Evolutionary conservation across 1,140 invertebrate genomes (phyloP).

Genomic region (Drosophila novamexicana): DNA sequence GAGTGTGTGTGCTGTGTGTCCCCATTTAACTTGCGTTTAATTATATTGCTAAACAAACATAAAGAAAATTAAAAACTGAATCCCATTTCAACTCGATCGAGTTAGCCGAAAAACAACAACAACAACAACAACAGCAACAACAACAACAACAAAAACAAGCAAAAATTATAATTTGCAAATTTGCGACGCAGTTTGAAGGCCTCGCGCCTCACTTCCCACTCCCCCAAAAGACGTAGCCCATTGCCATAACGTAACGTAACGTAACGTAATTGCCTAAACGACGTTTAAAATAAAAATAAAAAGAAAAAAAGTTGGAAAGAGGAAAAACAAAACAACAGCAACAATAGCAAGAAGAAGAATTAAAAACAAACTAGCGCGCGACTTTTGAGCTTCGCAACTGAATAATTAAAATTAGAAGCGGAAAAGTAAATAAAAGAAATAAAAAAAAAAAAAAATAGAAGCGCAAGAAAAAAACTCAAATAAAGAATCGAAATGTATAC

Average conservation of each 20-base stretch:
- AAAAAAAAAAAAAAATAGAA: slow-evolving; percentile 38
- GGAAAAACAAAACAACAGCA: slow-evolving; percentile 29
- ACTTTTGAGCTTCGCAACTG: slow-evolving; percentile 80
- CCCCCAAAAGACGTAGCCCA: slow-evolving; percentile 29
- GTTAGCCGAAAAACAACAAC: slow-evolving; percentile 39
- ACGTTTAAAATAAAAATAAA: slow-evolving; percentile 37
- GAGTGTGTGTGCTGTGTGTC: slow-evolving; percentile 28
- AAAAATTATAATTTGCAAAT: slow-evolving; percentile 59
- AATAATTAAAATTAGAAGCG: slow-evolving; percentile 83
- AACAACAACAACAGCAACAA: slow-evolving; percentile 31
- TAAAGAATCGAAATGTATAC: slow-evolving; percentile 64
- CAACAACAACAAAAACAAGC: slow-evolving; percentile 14
- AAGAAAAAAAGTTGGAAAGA: slow-evolving; percentile 25
- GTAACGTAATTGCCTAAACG: slow-evolving; percentile 58
- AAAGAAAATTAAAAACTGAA: slow-evolving; percentile 35
- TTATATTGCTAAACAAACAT: slow-evolving; percentile 62
- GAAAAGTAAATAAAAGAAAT: slow-evolving; percentile 72
- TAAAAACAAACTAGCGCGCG: slow-evolving; percentile 69
- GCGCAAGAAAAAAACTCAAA: slow-evolving; percentile 55
- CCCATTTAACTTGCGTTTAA: slow-evolving; percentile 66
- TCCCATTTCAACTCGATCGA: slow-evolving; percentile 36
- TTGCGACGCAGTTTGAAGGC: slow-evolving; percentile 72
- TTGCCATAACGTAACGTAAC: slow-evolving; percentile 48
- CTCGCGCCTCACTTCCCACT: background rate
- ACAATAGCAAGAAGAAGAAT: slow-evolving; percentile 44